These are phyloP conservation scores for Drosophila athabasca DNA, from an alignment of 1,140 invertebrate genomes.

Conservation along the genomic window DNA sequence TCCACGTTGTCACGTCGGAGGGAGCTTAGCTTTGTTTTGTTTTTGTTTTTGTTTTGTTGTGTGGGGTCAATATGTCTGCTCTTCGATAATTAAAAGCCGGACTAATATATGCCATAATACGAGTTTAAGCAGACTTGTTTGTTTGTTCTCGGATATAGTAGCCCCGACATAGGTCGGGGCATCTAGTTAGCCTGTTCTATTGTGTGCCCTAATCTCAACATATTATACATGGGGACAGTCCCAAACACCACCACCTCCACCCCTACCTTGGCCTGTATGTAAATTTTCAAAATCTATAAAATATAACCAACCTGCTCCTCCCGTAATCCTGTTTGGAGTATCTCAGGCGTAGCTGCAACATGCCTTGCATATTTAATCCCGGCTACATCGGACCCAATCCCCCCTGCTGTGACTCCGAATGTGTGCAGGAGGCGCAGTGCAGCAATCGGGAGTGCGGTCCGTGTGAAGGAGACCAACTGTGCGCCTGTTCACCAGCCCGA, in stretches of 20 bases:
- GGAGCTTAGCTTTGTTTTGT: neutral
- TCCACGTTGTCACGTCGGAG: constrained; percentile 1
- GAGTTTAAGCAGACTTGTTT: constrained; percentile 23
- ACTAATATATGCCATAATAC: neutral
- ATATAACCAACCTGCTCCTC: constrained; percentile 38
- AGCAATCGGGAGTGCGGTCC: constrained; percentile 45
- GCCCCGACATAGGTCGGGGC: constrained; percentile 4
- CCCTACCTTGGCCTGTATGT: constrained; percentile 18
- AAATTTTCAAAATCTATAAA: constrained; percentile 31
- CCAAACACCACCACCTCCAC: neutral
- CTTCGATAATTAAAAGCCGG: constrained; percentile 27
- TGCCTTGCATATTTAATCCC: constrained; percentile 66
- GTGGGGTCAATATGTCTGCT: constrained; percentile 54
- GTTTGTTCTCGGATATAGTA: neutral
- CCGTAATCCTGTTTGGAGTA: constrained; percentile 3
- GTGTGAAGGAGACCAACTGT: constrained; percentile 36
- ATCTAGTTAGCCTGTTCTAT: constrained; percentile 38
- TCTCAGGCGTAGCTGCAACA: constrained; percentile 24
- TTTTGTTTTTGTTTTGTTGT: neutral
- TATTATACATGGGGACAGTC: neutral
- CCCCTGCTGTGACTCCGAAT: constrained; percentile 62
- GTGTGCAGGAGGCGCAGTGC: constrained; percentile 30
- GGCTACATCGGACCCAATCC: constrained; percentile 64
- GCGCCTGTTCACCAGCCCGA: constrained; percentile 28
- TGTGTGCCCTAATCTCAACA: constrained; percentile 6